These are phyloP conservation scores for Periphyllus acericola DNA, from an alignment of 2,888 invertebrate species.

Conservation along the genomic window DNA sequence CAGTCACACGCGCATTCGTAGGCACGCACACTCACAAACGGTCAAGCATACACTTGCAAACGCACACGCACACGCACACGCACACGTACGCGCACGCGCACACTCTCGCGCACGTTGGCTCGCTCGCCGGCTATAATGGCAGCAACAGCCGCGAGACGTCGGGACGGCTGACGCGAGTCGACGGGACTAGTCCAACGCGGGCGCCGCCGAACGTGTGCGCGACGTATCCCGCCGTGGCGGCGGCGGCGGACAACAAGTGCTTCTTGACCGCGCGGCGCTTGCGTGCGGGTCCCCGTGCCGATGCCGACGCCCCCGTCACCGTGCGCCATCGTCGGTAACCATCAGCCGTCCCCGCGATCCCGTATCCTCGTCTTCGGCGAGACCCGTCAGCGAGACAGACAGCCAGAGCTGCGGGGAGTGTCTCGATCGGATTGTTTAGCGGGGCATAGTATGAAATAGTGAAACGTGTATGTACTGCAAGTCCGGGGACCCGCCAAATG, in stretches of 20 bases:
- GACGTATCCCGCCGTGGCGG: neutral
- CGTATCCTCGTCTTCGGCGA: too few species aligned
- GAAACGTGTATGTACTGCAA: too few species aligned
- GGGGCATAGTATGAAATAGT: too few species aligned
- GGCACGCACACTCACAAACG: neutral
- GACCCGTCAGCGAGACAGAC: too few species aligned
- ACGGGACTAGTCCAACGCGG: constrained; percentile 36
- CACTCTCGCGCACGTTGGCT: neutral
- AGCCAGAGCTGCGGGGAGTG: too few species aligned
- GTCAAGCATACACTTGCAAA: neutral
- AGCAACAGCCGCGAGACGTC: constrained; percentile 30
- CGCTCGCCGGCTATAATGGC: constrained; percentile 10
- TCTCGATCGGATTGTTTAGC: too few species aligned
- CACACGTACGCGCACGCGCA: neutral
- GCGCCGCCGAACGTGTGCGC: constrained; percentile 13
- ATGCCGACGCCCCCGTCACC: too few species aligned
- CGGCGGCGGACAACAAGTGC: constrained; percentile 46
- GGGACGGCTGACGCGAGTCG: constrained; percentile 48
- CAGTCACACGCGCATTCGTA: too few species aligned
- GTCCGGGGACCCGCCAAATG: too few species aligned
- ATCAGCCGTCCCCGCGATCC: too few species aligned
- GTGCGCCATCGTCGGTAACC: too few species aligned
- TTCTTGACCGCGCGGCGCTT: constrained; percentile 38
- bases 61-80: neutral
- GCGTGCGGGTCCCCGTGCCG: too few species aligned